Percentiles rank a stretch among this genome's conserved stretches.
phyloP scores from a whole-genome alignment of 1,140 invertebrate species.

The Trichonephila clavata region DNA sequence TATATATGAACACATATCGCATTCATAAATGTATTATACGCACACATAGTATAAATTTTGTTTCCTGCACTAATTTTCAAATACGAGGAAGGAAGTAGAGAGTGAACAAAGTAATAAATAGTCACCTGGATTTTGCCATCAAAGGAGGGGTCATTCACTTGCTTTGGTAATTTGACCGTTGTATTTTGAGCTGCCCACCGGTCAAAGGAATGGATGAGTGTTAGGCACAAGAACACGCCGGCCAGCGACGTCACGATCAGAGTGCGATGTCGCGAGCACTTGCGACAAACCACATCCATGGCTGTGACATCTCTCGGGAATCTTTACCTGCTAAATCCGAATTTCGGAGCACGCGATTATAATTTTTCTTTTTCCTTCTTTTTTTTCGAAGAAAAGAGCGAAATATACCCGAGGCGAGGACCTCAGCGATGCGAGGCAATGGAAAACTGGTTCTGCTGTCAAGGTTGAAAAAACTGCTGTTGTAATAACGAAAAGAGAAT shows the following conservation, averaged over 20 bases:
- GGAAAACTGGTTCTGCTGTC: conserved; percentile 42
- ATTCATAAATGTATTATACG: too few species aligned
- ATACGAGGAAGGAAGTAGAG: too few species aligned
- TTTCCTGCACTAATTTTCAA: too few species aligned
- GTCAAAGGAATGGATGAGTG: conserved; percentile 28
- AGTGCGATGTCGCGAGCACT: conserved; percentile 8
- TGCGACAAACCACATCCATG: conserved; percentile 35
- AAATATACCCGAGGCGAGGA: conserved; percentile 26
- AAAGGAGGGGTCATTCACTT: conserved; percentile 62
- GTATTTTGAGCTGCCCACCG: conserved; percentile 27
- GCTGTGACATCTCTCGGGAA: neutral
- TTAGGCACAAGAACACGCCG: conserved; percentile 10
- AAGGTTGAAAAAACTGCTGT: conserved; percentile 38
- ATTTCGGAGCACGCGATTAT: neutral
- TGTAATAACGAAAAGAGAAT: neutral
- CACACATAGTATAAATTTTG: too few species aligned
- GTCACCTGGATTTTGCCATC: neutral
- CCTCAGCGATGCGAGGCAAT: neutral
- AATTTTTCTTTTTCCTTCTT: neutral
- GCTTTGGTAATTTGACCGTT: neutral
- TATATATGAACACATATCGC: too few species aligned
- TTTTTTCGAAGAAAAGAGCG: neutral
- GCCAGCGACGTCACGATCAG: neutral
- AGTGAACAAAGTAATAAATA: too few species aligned
- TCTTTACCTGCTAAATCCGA: neutral